Conservation (phyloP, 2,113 vertebrate genomes). For the Indicator indicator region DNA sequence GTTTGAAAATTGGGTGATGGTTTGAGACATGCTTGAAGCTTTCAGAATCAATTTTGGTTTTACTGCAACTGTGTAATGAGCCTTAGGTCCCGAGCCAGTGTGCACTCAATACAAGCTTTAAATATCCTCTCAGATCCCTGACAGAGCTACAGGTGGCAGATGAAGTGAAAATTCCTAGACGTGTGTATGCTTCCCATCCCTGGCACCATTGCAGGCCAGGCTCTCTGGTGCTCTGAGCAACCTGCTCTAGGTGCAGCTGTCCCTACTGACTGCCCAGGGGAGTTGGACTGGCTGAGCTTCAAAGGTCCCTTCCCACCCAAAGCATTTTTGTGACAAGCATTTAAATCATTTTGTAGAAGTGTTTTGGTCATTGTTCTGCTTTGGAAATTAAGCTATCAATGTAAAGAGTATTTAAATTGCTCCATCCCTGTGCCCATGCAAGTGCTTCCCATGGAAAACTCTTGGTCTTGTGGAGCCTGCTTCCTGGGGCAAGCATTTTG, state of each 20-base stretch:
- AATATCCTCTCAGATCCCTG: constrained; percentile 3
- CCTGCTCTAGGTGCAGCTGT: no score
- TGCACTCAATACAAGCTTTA: constrained; percentile 49
- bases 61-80: constrained; percentile 29
- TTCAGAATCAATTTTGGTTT: background rate
- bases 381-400: background rate
- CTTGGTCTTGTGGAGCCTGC: background rate
- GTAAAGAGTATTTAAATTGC: background rate
- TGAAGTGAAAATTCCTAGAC: background rate
- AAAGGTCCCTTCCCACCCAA: no score
- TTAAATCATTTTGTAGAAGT: background rate
- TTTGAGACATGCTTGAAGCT: constrained; percentile 33
- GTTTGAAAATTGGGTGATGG: background rate
- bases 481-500: background rate
- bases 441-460: background rate
- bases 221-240: no score
- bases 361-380: background rate
- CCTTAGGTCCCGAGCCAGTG: constrained; percentile 32
- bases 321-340: background rate
- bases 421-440: background rate
- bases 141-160: background rate
- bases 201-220: no score
- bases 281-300: no score
- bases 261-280: no score
- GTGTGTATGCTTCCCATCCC: no score